phyloP scores from a whole-genome alignment of 2,888 invertebrate genomes.

The Nomada ferruginata region DNA sequence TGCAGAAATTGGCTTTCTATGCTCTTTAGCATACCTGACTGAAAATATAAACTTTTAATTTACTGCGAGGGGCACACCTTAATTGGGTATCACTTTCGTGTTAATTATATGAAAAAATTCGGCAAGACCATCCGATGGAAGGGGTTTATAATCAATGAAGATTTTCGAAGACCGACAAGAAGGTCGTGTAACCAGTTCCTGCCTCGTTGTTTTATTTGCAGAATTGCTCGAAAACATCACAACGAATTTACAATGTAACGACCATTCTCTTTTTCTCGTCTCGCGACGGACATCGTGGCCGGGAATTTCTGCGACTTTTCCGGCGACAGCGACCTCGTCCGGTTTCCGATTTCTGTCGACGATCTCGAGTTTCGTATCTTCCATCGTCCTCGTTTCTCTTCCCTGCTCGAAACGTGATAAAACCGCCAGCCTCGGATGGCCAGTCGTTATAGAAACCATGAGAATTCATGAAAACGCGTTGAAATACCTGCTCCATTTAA shows the following conservation, averaged over 20 bases:
- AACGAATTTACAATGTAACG: neutral
- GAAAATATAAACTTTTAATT: no score
- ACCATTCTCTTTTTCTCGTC: slow-evolving; percentile 1
- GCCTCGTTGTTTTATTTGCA: neutral
- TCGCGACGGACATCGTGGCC: slow-evolving; percentile 16
- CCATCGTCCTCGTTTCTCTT: slow-evolving; percentile 62
- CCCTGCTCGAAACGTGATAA: slow-evolving; percentile 43
- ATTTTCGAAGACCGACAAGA: neutral
- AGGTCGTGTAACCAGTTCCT: slow-evolving; percentile 1
- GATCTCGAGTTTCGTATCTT: slow-evolving; percentile 61
- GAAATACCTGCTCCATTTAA: neutral
- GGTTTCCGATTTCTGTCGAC: slow-evolving; percentile 60
- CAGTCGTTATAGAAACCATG: slow-evolving; percentile 4
- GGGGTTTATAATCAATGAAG: slow-evolving; percentile 1
- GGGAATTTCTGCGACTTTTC: slow-evolving; percentile 50
- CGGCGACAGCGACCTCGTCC: slow-evolving; percentile 53
- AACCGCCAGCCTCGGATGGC: slow-evolving; percentile 48
- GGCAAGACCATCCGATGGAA: no score
- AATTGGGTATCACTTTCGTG: no score
- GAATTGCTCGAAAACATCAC: neutral
- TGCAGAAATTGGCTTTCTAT: no score
- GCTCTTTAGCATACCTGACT: no score
- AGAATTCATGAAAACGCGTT: slow-evolving; percentile 1
- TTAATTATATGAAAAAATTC: no score
- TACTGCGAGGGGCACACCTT: no score